Evolutionary conservation across 2,113 vertebrate genomes (phyloP).

Genomic region (Campylorhamphus procurvoides): DNA sequence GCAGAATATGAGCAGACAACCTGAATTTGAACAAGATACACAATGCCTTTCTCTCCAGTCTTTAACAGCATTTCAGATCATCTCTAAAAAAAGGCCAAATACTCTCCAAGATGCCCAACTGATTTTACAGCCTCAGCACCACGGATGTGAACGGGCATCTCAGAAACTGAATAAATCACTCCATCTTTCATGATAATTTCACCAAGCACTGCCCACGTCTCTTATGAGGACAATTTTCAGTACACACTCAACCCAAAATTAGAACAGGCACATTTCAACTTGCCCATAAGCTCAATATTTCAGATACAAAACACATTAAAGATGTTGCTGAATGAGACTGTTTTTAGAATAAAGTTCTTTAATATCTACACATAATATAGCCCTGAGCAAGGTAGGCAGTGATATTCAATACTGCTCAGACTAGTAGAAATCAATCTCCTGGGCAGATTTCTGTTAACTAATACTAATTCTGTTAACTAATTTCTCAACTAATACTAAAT

Average conservation of each 20-base stretch:
- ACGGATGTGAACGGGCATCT: fast-evolving
- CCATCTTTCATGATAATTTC: neutral
- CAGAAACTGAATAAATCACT: neutral
- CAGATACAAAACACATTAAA: neutral
- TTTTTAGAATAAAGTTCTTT: neutral
- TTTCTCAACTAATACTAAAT: neutral
- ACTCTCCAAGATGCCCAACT: neutral
- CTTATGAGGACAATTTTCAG: neutral
- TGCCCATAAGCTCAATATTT: neutral
- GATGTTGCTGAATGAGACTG: neutral
- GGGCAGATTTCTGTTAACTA: neutral
- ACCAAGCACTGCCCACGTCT: neutral
- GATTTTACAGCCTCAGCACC: neutral
- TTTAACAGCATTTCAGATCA: neutral
- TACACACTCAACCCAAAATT: neutral
- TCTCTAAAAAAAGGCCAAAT: neutral
- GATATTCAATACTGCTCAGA: neutral
- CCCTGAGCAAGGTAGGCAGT: neutral
- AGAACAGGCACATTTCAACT: neutral
- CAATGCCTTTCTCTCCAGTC: neutral
- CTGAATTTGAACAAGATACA: neutral
- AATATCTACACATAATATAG: neutral
- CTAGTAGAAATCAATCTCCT: neutral
- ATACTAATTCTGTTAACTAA: neutral
- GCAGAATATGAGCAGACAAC: neutral